phyloP scores from a whole-genome alignment of 2,797 vertebrate species.

The Cygnus olor region DNA sequence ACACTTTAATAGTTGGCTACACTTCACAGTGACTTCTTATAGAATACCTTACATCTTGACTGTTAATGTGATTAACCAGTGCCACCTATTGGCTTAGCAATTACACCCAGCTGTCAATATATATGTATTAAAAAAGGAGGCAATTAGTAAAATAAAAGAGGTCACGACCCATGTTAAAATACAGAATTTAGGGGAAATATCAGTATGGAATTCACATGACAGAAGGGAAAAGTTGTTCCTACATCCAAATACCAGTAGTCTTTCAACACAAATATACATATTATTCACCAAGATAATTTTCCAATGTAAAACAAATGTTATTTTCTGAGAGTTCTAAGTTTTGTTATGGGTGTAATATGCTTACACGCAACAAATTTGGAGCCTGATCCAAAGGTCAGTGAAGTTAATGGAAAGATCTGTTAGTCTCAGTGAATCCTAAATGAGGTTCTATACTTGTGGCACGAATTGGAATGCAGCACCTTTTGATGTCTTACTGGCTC shows the following conservation, averaged over 20 bases:
- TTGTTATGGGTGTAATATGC: not conserved
- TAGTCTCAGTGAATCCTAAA: not conserved
- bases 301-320: not conserved
- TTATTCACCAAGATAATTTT: not conserved
- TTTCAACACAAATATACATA: not conserved
- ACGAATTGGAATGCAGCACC: accelerated
- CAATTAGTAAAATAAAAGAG: not conserved
- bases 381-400: not conserved
- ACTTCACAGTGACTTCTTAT: not conserved
- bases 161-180: not conserved
- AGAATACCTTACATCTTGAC: not conserved
- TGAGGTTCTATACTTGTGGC: not conserved
- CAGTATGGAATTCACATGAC: not conserved
- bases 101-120: not conserved
- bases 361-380: not conserved
- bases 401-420: not conserved
- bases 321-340: not conserved
- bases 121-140: not conserved
- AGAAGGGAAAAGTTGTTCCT: not conserved
- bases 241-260: not conserved
- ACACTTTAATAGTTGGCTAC: not conserved
- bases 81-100: slow-evolving; percentile 59
- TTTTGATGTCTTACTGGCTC: not conserved
- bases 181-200: not conserved
- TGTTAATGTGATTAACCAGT: slow-evolving; percentile 32